Evolutionary conservation across 2,113 vertebrate genomes (phyloP).

Genomic region (Bothrops jararaca): DNA sequence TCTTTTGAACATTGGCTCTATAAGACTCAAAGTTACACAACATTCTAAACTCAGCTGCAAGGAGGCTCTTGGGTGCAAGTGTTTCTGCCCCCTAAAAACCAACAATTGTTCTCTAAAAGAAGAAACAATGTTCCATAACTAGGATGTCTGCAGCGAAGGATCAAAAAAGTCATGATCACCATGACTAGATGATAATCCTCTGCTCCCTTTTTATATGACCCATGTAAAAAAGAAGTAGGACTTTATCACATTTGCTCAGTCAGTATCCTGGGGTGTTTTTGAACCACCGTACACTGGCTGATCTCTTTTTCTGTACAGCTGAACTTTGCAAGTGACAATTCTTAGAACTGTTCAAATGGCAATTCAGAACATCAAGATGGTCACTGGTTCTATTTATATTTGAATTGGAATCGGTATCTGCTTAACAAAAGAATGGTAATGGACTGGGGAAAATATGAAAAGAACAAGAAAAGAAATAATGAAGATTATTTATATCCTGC

Average conservation of each 20-base stretch:
- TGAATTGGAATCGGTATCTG: neutral
- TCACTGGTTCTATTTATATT: neutral
- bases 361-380: constrained; percentile 7
- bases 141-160: neutral
- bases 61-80: neutral
- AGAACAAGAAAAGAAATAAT: neutral
- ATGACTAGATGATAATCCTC: neutral
- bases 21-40: neutral
- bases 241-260: neutral
- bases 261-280: neutral
- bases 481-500: neutral
- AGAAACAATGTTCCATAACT: neutral
- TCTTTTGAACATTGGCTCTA: neutral
- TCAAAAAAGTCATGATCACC: neutral
- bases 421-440: neutral
- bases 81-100: neutral
- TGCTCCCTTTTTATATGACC: neutral
- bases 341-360: constrained; percentile 6
- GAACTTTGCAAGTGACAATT: neutral
- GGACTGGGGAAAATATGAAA: neutral
- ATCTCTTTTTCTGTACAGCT: neutral
- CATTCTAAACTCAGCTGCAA: neutral
- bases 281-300: neutral
- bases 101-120: neutral
- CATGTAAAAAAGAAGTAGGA: neutral